Percentiles rank a stretch among this genome's conserved stretches.
These are phyloP conservation scores for Ametastegia equiseti DNA, from an alignment of 2,888 invertebrate genomes.

Conservation along the genomic window DNA sequence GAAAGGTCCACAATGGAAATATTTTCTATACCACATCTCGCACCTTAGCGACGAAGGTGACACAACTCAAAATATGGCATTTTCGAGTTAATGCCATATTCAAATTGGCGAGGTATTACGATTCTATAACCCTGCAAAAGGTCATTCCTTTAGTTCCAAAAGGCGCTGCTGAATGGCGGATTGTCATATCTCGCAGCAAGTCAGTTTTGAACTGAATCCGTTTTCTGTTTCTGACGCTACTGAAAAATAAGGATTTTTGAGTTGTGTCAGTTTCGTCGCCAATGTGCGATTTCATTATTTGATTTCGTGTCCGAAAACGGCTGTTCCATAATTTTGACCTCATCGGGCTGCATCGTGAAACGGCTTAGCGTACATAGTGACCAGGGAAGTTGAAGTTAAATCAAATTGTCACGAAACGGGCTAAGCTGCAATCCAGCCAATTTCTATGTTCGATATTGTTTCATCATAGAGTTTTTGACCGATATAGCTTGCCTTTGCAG, in stretches of 20 bases:
- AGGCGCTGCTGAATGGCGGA: too few relatives aligned
- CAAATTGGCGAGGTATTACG: background rate
- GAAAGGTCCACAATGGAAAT: too few relatives aligned
- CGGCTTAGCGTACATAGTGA: too few relatives aligned
- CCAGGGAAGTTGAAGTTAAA: too few relatives aligned
- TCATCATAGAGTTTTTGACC: background rate
- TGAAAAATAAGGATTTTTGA: background rate
- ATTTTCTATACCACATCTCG: too few relatives aligned
- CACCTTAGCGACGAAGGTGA: background rate
- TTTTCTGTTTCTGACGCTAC: background rate
- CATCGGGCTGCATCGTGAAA: too few relatives aligned
- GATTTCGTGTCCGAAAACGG: too few relatives aligned
- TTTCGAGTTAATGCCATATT: background rate
- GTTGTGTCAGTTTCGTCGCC: background rate
- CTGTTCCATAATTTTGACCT: too few relatives aligned
- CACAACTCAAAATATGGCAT: background rate
- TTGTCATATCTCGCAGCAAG: background rate
- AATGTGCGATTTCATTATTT: too few relatives aligned
- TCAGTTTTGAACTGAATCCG: background rate
- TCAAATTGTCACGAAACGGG: background rate
- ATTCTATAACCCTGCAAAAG: background rate
- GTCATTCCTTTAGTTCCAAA: background rate
- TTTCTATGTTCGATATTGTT: background rate
- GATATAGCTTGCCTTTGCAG: background rate
- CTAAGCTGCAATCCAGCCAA: too few relatives aligned